Percentiles rank a stretch among this genome's conserved stretches.
These are phyloP conservation scores for Drosophila hamatofila DNA, from an alignment of 2,888 invertebrate genomes.

Conservation along the genomic window DNA sequence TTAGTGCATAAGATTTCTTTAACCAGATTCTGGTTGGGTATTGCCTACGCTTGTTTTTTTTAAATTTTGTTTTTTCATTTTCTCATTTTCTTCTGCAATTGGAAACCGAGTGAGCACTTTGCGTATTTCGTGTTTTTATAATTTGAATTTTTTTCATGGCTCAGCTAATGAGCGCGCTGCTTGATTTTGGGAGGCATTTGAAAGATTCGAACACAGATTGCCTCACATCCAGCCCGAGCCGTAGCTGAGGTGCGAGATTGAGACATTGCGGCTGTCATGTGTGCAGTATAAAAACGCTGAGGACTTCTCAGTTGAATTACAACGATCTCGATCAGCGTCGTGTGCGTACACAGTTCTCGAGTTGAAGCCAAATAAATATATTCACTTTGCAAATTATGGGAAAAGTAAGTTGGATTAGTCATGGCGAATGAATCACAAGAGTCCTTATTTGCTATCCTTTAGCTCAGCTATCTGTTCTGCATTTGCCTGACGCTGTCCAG, in stretches of 20 bases:
- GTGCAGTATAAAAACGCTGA: slow-evolving; percentile 65
- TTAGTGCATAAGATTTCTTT: neutral
- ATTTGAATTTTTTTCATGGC: slow-evolving; percentile 44
- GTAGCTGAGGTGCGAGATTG: slow-evolving; percentile 28
- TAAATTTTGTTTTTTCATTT: neutral
- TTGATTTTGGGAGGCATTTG: slow-evolving; percentile 27
- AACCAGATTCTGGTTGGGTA: neutral
- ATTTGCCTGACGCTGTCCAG: slow-evolving; percentile 54
- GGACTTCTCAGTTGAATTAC: slow-evolving; percentile 71
- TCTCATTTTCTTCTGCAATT: neutral
- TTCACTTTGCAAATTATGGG: slow-evolving; percentile 45
- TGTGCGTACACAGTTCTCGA: slow-evolving; percentile 63
- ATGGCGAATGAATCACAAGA: neutral
- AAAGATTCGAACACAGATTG: slow-evolving; percentile 42
- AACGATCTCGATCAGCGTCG: slow-evolving; percentile 62
- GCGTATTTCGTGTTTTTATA: slow-evolving; percentile 66
- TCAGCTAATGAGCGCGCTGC: slow-evolving; percentile 67
- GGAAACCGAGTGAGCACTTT: slow-evolving; percentile 47
- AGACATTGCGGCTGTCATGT: slow-evolving; percentile 39
- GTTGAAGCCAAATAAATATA: slow-evolving; percentile 4
- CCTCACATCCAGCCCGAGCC: slow-evolving; percentile 37
- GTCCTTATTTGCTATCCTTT: slow-evolving; percentile 4
- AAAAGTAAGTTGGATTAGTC: slow-evolving; percentile 64
- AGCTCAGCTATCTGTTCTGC: slow-evolving; percentile 60
- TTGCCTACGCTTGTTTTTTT: slow-evolving; percentile 2